Conservation (phyloP, 2,888 invertebrate genomes). For the Scaptomyza flava region DNA sequence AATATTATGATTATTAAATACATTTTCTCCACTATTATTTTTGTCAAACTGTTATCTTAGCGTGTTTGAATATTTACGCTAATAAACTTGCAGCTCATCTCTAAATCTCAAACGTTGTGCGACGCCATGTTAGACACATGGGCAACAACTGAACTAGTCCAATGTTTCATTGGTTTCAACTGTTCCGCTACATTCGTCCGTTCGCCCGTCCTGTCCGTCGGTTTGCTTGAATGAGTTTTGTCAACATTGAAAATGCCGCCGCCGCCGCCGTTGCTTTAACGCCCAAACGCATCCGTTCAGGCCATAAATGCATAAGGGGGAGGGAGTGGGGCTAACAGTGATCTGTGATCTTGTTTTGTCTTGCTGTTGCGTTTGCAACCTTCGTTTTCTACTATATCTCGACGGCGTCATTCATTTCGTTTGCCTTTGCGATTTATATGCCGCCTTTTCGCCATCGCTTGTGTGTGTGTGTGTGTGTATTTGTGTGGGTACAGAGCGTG, state of each 20-base stretch:
- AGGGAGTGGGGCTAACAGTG: slow-evolving; percentile 1
- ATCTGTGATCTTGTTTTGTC: slow-evolving; percentile 66
- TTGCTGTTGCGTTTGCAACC: slow-evolving; percentile 59
- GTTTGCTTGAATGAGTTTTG: slow-evolving; percentile 71
- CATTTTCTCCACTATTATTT: slow-evolving; percentile 1
- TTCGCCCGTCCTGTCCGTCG: slow-evolving; percentile 13
- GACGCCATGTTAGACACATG: slow-evolving; percentile 63
- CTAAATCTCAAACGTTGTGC: slow-evolving; percentile 51
- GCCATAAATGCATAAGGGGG: slow-evolving; percentile 6
- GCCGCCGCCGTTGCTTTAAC: slow-evolving; percentile 50
- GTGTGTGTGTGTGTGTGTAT: slow-evolving; percentile 20
- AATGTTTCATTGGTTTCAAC: slow-evolving; percentile 49
- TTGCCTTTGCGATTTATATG: slow-evolving; percentile 76
- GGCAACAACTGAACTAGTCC: slow-evolving; percentile 67
- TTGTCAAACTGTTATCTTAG: slow-evolving; percentile 18
- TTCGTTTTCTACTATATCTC: slow-evolving; percentile 62
- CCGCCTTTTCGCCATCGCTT: slow-evolving; percentile 47
- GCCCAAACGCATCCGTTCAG: slow-evolving; percentile 77
- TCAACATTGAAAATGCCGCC: slow-evolving; percentile 71
- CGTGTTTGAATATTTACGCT: slow-evolving; percentile 9
- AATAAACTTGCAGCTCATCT: slow-evolving; percentile 55
- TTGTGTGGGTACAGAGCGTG: slow-evolving; percentile 70
- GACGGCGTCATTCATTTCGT: slow-evolving; percentile 74
- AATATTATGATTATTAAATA: no score
- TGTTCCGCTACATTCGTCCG: slow-evolving; percentile 28